These are phyloP conservation scores for Scytalopus superciliaris DNA, from an alignment of 2,113 vertebrate genomes.

Conservation along the genomic window DNA sequence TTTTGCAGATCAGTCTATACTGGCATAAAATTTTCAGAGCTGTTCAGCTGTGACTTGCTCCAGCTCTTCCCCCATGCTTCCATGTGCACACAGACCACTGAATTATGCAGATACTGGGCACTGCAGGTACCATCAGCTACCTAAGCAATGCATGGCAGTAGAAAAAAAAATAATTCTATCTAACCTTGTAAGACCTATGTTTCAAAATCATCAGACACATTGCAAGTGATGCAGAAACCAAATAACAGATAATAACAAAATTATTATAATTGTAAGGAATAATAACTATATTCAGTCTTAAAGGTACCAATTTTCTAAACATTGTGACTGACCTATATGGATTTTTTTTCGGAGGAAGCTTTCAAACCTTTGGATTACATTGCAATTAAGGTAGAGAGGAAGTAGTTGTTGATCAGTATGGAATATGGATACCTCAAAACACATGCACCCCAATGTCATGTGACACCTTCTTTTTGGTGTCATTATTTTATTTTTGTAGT, in stretches of 20 bases:
- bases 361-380: not conserved
- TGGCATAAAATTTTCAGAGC: not conserved
- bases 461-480: not conserved
- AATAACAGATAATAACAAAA: not conserved
- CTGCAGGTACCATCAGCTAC: not conserved
- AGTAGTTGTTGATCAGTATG: not conserved
- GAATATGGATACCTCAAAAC: not conserved
- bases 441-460: not conserved
- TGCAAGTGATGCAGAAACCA: not conserved
- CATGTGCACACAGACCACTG: not conserved
- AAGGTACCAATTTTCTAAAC: constrained; percentile 13
- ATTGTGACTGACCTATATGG: not conserved
- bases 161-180: not conserved
- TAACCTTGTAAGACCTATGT: not conserved
- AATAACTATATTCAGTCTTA: not conserved
- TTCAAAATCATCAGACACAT: not conserved
- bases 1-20: not conserved
- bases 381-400: not conserved
- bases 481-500: not conserved
- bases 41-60: not conserved
- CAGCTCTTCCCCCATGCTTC: not conserved
- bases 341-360: not conserved
- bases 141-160: not conserved
- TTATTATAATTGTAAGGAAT: not conserved
- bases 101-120: not conserved